Conservation (phyloP, 2,888 invertebrate genomes). For the Eueremaeus valkanovi region DNA sequence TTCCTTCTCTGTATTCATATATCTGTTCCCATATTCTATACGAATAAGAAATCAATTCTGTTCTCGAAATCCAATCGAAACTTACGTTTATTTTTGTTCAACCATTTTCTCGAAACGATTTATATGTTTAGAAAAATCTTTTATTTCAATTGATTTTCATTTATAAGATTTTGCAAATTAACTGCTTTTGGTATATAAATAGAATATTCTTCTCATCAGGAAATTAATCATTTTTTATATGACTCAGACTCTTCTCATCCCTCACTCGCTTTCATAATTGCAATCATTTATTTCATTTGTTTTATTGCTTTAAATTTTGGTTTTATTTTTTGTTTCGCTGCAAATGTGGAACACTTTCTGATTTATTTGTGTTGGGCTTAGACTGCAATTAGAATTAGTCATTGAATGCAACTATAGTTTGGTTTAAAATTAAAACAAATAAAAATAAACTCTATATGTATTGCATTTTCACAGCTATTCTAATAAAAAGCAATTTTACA, state of each 20-base stretch:
- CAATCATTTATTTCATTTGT: neutral
- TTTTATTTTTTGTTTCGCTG: neutral
- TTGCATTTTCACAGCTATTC: neutral
- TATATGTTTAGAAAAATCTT: neutral
- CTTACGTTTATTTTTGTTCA: no score
- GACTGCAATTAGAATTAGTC: neutral
- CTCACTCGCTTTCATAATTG: neutral
- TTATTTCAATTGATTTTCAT: neutral
- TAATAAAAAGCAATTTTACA: neutral
- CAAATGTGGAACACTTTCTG: neutral
- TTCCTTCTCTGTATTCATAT: no score
- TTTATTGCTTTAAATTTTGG: neutral
- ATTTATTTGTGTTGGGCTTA: neutral
- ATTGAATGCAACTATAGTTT: no score
- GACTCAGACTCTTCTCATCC: neutral
- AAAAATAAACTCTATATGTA: neutral
- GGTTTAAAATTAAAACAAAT: neutral
- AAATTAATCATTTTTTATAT: neutral
- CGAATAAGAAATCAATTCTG: no score
- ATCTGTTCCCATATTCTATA: no score
- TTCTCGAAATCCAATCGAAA: neutral
- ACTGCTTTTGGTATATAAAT: neutral
- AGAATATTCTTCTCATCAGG: neutral
- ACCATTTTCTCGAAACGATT: neutral
- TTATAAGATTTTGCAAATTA: neutral